phyloP scores from a whole-genome alignment of 2,113 vertebrate genomes.

The Pygoscelis adeliae region DNA sequence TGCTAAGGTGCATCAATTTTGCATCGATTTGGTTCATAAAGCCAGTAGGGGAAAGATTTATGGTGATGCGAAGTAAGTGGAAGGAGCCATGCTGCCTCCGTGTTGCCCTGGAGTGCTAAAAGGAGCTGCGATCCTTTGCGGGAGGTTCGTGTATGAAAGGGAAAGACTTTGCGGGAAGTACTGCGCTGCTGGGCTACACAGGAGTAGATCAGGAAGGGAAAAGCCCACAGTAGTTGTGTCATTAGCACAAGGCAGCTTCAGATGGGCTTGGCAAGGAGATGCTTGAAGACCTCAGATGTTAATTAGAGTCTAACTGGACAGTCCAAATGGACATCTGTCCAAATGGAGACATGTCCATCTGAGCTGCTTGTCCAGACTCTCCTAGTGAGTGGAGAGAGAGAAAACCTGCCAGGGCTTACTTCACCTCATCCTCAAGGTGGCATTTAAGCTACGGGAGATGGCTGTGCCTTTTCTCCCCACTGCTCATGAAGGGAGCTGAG shows the following conservation, averaged over 20 bases:
- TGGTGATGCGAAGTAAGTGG: neutral
- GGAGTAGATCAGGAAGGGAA: neutral
- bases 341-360: accelerated
- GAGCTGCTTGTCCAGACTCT: neutral
- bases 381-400: neutral
- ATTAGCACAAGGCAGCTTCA: neutral
- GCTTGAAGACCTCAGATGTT: neutral
- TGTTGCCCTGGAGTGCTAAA: neutral
- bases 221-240: neutral
- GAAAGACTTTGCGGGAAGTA: neutral
- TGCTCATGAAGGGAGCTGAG: neutral
- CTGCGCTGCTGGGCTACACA: neutral
- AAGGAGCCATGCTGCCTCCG: neutral
- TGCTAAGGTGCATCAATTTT: neutral
- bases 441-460: neutral
- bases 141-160: neutral
- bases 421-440: neutral
- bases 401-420: neutral
- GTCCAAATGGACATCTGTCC: neutral
- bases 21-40: neutral
- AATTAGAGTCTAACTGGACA: neutral
- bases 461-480: neutral
- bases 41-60: neutral
- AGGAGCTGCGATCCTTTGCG: neutral
- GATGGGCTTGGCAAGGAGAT: neutral